phyloP scores from a whole-genome alignment of 2,797 vertebrate genomes.

The Coilia nasus region DNA sequence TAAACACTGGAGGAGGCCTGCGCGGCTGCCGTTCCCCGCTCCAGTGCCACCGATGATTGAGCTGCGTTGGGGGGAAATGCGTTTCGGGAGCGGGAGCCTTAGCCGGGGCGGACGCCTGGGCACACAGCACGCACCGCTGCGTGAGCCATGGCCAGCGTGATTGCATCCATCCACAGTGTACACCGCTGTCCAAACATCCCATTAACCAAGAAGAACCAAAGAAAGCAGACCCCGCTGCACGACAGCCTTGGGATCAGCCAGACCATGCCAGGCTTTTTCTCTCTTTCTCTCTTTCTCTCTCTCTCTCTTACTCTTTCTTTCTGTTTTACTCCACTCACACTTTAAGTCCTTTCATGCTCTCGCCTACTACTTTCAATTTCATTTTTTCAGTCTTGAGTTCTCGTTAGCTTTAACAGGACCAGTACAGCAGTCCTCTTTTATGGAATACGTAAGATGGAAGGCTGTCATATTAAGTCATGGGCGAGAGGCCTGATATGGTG shows the following conservation, averaged over 20 bases:
- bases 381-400: neutral
- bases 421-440: conserved; percentile 1
- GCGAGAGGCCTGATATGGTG: neutral
- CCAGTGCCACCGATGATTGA: conserved; percentile 61
- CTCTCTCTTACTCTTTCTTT: neutral
- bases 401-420: conserved; percentile 14
- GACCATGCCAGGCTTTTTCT: neutral
- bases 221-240: neutral
- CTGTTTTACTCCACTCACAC: neutral
- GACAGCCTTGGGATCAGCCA: neutral
- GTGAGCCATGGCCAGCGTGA: conserved; percentile 60
- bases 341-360: neutral
- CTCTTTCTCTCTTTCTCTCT: neutral
- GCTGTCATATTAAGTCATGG: conserved; percentile 24
- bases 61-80: conserved; percentile 53
- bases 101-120: conserved; percentile 37
- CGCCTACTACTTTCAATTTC: neutral
- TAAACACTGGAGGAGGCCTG: conserved; percentile 1
- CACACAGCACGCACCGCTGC: neutral
- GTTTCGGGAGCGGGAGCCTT: conserved; percentile 53
- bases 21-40: neutral
- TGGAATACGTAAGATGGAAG: conserved; percentile 1
- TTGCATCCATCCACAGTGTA: conserved; percentile 60
- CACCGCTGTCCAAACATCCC: conserved; percentile 62
- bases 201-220: conserved; percentile 61